Percentiles rank a stretch among this genome's conserved stretches.
These are phyloP conservation scores for Tenualosa ilisha DNA, from an alignment of 2,797 vertebrate genomes.

Conservation along the genomic window DNA sequence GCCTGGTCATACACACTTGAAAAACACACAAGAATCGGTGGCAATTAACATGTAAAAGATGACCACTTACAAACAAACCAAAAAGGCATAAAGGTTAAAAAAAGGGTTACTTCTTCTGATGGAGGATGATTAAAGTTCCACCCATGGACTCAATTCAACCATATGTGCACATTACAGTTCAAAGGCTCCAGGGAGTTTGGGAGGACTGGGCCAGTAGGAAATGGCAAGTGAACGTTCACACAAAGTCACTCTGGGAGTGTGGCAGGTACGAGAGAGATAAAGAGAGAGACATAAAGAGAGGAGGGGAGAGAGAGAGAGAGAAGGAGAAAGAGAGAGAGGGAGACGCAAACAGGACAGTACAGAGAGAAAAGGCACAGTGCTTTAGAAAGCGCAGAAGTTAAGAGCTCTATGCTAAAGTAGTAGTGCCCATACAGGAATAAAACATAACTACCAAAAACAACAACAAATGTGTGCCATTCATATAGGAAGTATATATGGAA, in stretches of 20 bases:
- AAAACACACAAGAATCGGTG: background rate
- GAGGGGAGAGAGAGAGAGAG: constrained; percentile 63
- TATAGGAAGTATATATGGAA: constrained; percentile 30
- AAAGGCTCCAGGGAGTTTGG: background rate
- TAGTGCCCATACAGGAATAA: constrained; percentile 54
- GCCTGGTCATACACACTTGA: background rate
- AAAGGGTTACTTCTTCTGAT: background rate
- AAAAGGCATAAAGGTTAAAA: constrained; percentile 25
- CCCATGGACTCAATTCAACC: background rate
- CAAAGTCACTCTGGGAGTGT: constrained; percentile 32
- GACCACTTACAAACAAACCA: background rate
- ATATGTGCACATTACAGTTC: background rate
- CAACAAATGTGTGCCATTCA: constrained; percentile 20
- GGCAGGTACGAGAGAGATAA: constrained; percentile 25
- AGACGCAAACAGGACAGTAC: constrained; percentile 30
- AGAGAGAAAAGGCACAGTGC: constrained; percentile 76
- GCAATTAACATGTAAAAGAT: background rate
- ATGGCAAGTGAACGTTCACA: constrained; percentile 40
- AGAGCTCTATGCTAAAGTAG: constrained; percentile 63
- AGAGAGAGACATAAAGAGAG: constrained; percentile 35
- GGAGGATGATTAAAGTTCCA: background rate
- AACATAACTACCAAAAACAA: constrained; percentile 35
- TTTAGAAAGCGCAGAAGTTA: constrained; percentile 68
- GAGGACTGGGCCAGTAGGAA: background rate
- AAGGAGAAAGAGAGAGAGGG: constrained; percentile 60